These are phyloP conservation scores for Tortrix viridana DNA, from an alignment of 2,888 invertebrate species.

Conservation along the genomic window DNA sequence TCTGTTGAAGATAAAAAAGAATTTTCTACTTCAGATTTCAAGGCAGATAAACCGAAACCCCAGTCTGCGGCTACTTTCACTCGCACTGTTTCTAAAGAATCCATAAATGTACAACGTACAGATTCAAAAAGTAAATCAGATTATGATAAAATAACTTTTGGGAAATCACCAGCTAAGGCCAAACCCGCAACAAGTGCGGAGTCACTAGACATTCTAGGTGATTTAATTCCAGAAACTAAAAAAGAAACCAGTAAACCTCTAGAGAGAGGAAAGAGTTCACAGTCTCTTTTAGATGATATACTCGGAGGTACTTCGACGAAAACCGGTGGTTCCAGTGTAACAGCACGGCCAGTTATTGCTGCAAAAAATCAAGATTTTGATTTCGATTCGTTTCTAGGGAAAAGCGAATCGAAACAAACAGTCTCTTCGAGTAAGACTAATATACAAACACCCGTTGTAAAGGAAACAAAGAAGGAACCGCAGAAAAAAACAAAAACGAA, in stretches of 20 bases:
- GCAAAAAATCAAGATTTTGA: slow-evolving; percentile 67
- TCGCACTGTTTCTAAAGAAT: slow-evolving; percentile 61
- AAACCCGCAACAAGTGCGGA: slow-evolving; percentile 59
- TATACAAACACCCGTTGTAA: slow-evolving; percentile 47
- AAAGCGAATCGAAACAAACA: slow-evolving; percentile 57
- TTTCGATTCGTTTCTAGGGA: slow-evolving; percentile 66
- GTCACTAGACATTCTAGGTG: slow-evolving; percentile 64
- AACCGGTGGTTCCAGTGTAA: slow-evolving; percentile 49
- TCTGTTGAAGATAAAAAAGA: slow-evolving; percentile 52
- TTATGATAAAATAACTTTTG: slow-evolving; percentile 44
- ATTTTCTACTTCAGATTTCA: slow-evolving; percentile 50
- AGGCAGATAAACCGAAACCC: slow-evolving; percentile 47
- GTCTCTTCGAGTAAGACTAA: slow-evolving; percentile 50
- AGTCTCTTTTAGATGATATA: slow-evolving; percentile 81
- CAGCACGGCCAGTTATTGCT: slow-evolving; percentile 53
- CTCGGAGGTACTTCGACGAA: slow-evolving; percentile 75
- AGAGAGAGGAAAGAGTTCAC: slow-evolving; percentile 72
- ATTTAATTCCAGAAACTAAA: slow-evolving; percentile 52
- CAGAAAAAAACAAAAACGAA: slow-evolving; percentile 58
- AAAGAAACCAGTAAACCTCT: slow-evolving; percentile 56
- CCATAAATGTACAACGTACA: slow-evolving; percentile 51
- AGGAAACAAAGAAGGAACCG: slow-evolving; percentile 55
- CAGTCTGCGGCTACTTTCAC: slow-evolving; percentile 57
- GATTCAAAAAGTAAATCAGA: slow-evolving; percentile 50
- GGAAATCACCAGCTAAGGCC: slow-evolving; percentile 63